Evolutionary conservation across 2,888 invertebrate genomes (phyloP).

Genomic region (Leptopilina syphax): DNA sequence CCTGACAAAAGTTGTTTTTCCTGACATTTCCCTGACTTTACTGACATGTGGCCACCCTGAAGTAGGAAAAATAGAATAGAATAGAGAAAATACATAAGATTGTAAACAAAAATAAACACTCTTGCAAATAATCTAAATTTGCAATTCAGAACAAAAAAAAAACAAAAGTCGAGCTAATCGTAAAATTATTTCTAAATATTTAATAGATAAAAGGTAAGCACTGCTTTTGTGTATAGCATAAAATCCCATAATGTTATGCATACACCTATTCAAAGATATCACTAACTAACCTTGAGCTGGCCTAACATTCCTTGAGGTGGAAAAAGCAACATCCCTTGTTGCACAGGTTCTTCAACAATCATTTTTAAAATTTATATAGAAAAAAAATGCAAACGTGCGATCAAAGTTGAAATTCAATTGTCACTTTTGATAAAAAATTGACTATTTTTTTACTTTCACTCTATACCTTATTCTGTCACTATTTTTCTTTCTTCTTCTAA

Average conservation of each 20-base stretch:
- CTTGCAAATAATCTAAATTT: not conserved
- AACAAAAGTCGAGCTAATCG: not conserved
- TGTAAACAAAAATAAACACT: too few relatives aligned
- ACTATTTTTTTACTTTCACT: slow-evolving; percentile 59
- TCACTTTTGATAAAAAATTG: slow-evolving; percentile 20
- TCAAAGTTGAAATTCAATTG: slow-evolving; percentile 16
- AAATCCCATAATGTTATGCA: slow-evolving; percentile 33
- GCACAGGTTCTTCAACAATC: slow-evolving; percentile 87
- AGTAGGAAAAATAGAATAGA: too few relatives aligned
- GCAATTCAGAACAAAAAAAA: not conserved
- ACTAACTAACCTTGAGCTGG: slow-evolving; percentile 86
- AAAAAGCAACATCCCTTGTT: slow-evolving; percentile 87
- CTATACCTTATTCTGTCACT: slow-evolving; percentile 44
- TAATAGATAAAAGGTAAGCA: slow-evolving; percentile 44
- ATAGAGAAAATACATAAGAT: too few relatives aligned
- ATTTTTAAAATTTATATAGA: slow-evolving; percentile 73
- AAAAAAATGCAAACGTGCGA: not conserved
- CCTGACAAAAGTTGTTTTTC: too few relatives aligned
- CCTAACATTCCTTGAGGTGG: slow-evolving; percentile 87
- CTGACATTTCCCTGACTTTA: too few relatives aligned
- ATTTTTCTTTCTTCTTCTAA: slow-evolving; percentile 41
- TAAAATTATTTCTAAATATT: slow-evolving; percentile 37
- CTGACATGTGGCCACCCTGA: too few relatives aligned
- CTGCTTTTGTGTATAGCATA: slow-evolving; percentile 43
- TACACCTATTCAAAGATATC: slow-evolving; percentile 27